Evolutionary conservation across 2,113 vertebrate genomes (phyloP).

Genomic region (Corvus hawaiiensis): DNA sequence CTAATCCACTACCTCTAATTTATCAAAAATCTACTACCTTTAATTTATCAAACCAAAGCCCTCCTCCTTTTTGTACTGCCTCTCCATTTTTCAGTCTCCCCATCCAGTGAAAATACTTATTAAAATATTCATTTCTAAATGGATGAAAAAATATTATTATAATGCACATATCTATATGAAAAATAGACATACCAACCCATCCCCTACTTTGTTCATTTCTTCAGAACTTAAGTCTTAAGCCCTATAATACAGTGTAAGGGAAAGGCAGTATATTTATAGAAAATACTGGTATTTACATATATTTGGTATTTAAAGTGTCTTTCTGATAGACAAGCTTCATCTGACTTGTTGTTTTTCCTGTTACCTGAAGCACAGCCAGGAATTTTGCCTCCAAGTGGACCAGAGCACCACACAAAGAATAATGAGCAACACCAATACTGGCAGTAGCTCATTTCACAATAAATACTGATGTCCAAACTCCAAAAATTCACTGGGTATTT

Average conservation of each 20-base stretch:
- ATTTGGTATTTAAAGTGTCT: not conserved
- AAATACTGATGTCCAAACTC: constrained; percentile 24
- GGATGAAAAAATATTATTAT: not conserved
- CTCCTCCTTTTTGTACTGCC: not conserved
- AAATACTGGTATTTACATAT: not conserved
- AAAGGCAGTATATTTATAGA: not conserved
- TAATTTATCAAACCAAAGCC: not conserved
- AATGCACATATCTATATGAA: not conserved
- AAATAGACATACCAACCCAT: not conserved
- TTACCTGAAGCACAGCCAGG: not conserved
- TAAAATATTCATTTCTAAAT: not conserved
- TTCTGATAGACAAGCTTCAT: not conserved
- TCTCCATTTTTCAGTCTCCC: not conserved
- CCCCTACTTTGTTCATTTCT: not conserved
- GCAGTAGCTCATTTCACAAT: constrained; percentile 25
- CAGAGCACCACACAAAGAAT: not conserved
- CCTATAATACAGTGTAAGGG: not conserved
- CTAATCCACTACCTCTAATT: constrained; percentile 27
- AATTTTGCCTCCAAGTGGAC: constrained; percentile 6
- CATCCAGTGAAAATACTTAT: not conserved
- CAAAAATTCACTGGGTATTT: constrained; percentile 1
- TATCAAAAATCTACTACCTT: constrained; percentile 9
- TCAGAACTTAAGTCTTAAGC: not conserved
- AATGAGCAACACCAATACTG: not conserved
- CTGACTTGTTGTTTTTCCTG: not conserved